Evolutionary conservation across 2,797 vertebrate genomes (phyloP), one percentile per base, ranked within the genome.

Genomic region (Hydrolagus colliei): DNA sequence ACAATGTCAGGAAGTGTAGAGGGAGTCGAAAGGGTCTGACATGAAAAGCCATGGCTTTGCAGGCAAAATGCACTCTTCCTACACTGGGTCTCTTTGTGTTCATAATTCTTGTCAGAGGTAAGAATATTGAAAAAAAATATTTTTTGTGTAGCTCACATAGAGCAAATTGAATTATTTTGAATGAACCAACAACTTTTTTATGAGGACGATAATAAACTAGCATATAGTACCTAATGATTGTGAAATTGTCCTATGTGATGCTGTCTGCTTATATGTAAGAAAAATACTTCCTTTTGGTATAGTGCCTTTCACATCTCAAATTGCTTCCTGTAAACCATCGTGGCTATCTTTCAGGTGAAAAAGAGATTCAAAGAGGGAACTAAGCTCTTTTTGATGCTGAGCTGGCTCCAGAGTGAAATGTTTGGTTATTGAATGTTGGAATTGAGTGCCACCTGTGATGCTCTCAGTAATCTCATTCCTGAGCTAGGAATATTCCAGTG

Each of bases 81-180:
- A 13, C 27, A 82, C 14, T 79, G 1, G 63, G 14, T 22, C 8
- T 82, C 27, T 67, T 82, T 35, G 63, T 65, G 13, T 35, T 82
- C 22, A 35, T 67, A 68, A 67, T 65, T 35, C 63, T 82, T 68
- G 27, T 82, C 27, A 22, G 10, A 32, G 78, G 78, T 82, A 82
- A 67, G 78, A 65, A 22, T 9, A 32, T 65, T 14, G 32, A 65
- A 32, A 0, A 27, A 79, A 79, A 41, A 16, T 22, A 62, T 27
- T 27, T n/a, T 12, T 62, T 5, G 7, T 61, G 41, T n/a, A 61
- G 27, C 41, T 16, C 22, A 79, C 27, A 20, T 18, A 82, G 27
- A 65, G 63, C n/a, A 27, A 61, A 82, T 7, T 1, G 7, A 41
- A 16, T 9, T 75, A 75, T 27, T 20, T 79, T 80, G 27, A 16